phyloP scores from a whole-genome alignment of 30 jellyfish, hydroid and myxozoan genomes.

The Pseudorhiza aurosa region DNA sequence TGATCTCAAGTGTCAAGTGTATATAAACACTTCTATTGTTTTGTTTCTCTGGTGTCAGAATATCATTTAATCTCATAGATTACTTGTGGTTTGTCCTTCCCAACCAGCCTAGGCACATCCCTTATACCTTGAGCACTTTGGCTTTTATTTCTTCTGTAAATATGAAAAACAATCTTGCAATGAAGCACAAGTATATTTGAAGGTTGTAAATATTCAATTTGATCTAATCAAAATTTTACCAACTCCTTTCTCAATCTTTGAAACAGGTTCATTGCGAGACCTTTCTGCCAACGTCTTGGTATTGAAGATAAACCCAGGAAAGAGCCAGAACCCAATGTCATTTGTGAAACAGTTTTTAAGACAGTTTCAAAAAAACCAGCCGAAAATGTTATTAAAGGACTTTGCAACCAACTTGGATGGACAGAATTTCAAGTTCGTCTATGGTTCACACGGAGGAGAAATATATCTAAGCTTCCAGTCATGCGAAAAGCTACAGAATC shows the following conservation, averaged over 20 bases:
- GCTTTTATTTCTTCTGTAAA: no score
- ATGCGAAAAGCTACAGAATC: constrained; percentile 94
- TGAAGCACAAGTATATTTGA: no score
- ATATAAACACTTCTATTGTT: no score
- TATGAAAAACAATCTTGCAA: no score
- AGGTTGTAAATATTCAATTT: no score
- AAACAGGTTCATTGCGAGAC: constrained; percentile 82
- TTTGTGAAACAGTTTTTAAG: constrained; percentile 86
- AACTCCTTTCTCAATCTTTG: background rate
- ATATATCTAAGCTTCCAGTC: constrained; percentile 73
- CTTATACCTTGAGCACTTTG: no score
- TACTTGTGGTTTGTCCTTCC: no score
- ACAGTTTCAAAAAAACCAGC: constrained; percentile 74
- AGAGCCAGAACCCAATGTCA: constrained; percentile 77
- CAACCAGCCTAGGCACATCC: no score
- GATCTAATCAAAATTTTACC: no score
- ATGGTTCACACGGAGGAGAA: constrained; percentile 87
- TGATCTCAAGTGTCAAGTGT: no score
- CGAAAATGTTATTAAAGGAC: constrained; percentile 65
- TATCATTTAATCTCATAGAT: no score
- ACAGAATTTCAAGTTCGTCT: constrained; percentile 66
- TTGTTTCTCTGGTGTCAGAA: no score
- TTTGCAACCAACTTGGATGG: constrained; percentile 91
- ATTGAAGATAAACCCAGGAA: constrained; percentile 64
- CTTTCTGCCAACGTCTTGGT: constrained; percentile 76